Evolutionary conservation across 2,113 vertebrate species (phyloP).

Genomic region (Paradisaea rubra): DNA sequence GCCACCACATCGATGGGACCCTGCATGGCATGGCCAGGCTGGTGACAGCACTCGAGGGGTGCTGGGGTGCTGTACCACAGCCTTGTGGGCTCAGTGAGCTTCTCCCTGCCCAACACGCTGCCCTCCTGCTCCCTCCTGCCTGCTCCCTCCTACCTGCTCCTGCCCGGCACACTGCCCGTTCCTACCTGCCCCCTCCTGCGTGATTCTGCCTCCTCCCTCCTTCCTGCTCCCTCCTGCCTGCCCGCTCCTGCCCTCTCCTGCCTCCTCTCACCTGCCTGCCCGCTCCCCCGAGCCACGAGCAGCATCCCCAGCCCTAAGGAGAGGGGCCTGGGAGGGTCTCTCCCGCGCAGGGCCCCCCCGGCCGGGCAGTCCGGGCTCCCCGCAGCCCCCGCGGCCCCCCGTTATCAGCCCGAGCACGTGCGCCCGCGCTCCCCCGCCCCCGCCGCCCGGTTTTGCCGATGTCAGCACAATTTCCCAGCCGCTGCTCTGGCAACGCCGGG

Average conservation of each 20-base stretch:
- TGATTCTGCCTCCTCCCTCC: not conserved
- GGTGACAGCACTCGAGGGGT: not conserved
- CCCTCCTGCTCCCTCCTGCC: not conserved
- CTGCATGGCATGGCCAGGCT: not conserved
- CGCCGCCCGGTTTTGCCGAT: not conserved
- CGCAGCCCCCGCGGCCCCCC: not conserved
- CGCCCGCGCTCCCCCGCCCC: not conserved
- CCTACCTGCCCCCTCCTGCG: not conserved
- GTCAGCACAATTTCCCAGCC: slow-evolving; percentile 64
- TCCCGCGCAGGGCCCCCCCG: not conserved
- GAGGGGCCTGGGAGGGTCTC: not conserved
- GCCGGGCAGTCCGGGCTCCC: not conserved
- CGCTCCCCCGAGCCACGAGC: not conserved
- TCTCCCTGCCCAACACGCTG: not conserved
- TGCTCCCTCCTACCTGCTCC: not conserved
- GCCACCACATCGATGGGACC: fast-evolving
- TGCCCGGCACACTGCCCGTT: not conserved
- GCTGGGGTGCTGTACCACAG: not conserved
- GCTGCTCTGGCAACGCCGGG: slow-evolving; percentile 15
- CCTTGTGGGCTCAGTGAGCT: not conserved
- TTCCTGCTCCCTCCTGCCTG: not conserved
- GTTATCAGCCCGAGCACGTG: slow-evolving; percentile 34
- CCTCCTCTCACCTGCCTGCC: not conserved
- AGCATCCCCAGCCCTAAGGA: not conserved
- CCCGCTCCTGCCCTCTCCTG: not conserved